Evolutionary conservation across 2,888 invertebrate species (phyloP).

Genomic region (Rhagonycha fulva): DNA sequence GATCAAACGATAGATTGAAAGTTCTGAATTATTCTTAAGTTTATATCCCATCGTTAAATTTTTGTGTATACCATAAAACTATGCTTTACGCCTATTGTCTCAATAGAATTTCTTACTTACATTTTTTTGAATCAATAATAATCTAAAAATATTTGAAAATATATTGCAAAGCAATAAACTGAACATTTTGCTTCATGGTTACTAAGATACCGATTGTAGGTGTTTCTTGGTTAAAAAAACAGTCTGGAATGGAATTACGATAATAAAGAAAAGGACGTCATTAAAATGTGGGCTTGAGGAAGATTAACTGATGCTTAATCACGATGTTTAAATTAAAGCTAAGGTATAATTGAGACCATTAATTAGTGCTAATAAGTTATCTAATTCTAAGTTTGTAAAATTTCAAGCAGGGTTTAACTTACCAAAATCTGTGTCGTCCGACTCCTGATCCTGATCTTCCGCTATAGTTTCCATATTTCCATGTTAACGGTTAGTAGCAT

Average conservation of each 20-base stretch:
- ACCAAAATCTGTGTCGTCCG: slow-evolving; percentile 68
- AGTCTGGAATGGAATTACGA: no score
- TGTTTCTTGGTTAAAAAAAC: no score
- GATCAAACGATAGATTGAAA: not conserved
- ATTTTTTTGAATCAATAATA: not conserved
- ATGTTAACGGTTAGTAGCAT: slow-evolving; percentile 35
- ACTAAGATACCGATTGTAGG: no score
- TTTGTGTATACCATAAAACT: not conserved
- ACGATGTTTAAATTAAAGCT: no score
- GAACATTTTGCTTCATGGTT: no score
- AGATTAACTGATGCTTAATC: no score
- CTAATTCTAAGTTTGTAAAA: not conserved
- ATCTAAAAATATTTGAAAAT: not conserved
- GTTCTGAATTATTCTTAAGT: not conserved
- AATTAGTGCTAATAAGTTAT: not conserved
- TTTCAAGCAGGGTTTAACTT: slow-evolving; percentile 43
- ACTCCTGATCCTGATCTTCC: slow-evolving; percentile 70
- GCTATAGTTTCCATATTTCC: slow-evolving; percentile 68
- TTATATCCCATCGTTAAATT: not conserved
- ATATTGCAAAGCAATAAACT: no score
- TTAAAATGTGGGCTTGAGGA: no score
- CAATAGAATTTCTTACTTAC: no score
- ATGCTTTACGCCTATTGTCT: not conserved
- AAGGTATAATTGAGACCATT: no score
- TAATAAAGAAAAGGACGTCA: no score